Evolutionary conservation across 2,797 vertebrate genomes (phyloP).

Genomic region (Propithecus deckenii): DNA sequence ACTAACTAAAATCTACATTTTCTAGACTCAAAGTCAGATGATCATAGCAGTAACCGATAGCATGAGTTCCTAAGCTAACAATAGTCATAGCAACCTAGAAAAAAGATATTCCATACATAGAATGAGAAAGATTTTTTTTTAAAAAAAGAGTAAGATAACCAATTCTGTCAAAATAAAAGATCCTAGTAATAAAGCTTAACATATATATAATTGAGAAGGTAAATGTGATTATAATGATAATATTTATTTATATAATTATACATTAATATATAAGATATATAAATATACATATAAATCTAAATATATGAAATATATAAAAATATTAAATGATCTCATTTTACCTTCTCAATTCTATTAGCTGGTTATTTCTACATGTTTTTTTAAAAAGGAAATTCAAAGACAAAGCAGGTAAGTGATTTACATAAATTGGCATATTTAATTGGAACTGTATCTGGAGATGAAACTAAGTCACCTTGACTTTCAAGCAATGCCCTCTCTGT

Average conservation of each 20-base stretch:
- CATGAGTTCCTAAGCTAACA: not conserved
- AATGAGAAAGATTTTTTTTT: not conserved
- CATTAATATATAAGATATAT: not conserved
- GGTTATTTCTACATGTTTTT: not conserved
- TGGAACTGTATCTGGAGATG: not conserved
- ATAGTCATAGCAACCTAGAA: not conserved
- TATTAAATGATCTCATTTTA: not conserved
- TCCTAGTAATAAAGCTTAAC: not conserved
- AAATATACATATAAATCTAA: not conserved
- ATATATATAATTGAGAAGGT: not conserved
- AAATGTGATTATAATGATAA: not conserved
- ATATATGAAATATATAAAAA: not conserved
- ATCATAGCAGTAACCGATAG: not conserved
- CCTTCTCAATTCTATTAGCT: not conserved
- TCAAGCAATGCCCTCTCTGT: not conserved
- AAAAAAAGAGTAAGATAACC: not conserved
- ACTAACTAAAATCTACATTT: not conserved
- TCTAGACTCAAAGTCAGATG: not conserved
- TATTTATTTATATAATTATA: not conserved
- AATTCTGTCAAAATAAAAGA: slow-evolving; percentile 14
- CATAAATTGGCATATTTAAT: not conserved
- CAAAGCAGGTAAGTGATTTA: not conserved
- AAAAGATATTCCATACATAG: not conserved
- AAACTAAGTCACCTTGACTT: not conserved
- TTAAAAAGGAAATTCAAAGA: not conserved